Base-by-base conservation (phyloP, 2,888 invertebrate genomes). In the Clunio marinus region DNA sequence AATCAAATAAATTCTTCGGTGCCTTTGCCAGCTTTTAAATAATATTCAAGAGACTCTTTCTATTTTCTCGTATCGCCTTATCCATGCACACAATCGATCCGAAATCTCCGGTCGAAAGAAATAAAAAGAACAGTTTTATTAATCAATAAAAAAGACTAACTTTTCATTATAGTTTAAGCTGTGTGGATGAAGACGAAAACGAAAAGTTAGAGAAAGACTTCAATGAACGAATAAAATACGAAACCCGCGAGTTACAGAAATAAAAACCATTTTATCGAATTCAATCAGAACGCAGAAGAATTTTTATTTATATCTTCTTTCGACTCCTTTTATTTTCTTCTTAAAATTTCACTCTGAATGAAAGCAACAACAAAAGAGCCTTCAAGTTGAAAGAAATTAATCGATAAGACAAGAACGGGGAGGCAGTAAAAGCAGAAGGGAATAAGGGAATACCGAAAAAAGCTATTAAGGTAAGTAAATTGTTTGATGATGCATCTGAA, bases 391-490 rank as follows among this genome's bases (percentile, higher is more conserved):
- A 65, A 65, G 20, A 28, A 13, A 55, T 66, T 66, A 55, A 66
- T 66, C 66, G 66, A 66, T 55, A 66, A 55, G 41, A 58, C 17
- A 20, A 25, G 2, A n/a, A 24, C 25, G 4, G 15, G 27, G 41
- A 25, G 63, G 17, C 22, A 37, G 17, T 45, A 27, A 22, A 27
- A 27, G 32, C 25, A 46, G 27, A 66, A 55, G 65, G 22, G 45
- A 28, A 25, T 58, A 4, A 58, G 13, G 58, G 58, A 66, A 66
- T 66, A 66, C 55, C 51, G 32, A 63, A 66, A n/a, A 66, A 55
- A 55, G 66, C 66, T 66, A 66, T 66, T 66, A 66, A 66, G 66
- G 66, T 66, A 66, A 66, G 66, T 55, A 66, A 66, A 66, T 55
- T 66, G 66, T 57, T 62, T 28, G 24, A 15, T 59, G 59, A 59